A percentile compares a stretch with the other conserved stretches of the same genome.
phyloP scores from a whole-genome alignment of 35 echinoderm and acorn worm genomes.

The Holothuria glaberrima region DNA sequence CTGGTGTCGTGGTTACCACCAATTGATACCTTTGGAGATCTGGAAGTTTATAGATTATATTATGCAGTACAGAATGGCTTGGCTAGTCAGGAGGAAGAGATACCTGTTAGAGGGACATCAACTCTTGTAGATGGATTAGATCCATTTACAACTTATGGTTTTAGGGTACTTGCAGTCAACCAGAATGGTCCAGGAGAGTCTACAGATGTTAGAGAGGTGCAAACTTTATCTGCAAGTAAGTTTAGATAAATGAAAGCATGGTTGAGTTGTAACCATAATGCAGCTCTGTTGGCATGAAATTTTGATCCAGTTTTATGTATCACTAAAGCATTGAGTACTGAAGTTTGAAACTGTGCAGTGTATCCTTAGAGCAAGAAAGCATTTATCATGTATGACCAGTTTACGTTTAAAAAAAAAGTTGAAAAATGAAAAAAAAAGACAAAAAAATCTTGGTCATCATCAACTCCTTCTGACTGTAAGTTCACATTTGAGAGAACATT shows the following conservation, averaged over 20 bases:
- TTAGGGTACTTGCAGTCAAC: slow-evolving; percentile 61
- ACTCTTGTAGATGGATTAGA: slow-evolving; percentile 29
- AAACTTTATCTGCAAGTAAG: slow-evolving; percentile 66
- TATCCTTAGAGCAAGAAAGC: too few species aligned
- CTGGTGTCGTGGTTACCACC: slow-evolving; percentile 10
- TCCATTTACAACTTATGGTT: slow-evolving; percentile 65
- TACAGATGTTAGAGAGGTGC: slow-evolving; percentile 37
- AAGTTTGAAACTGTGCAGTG: too few species aligned
- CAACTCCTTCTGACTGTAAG: too few species aligned
- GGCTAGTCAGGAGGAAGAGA: slow-evolving; percentile 18
- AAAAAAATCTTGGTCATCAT: too few species aligned
- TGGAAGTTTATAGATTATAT: slow-evolving; percentile 9
- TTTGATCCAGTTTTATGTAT: too few species aligned
- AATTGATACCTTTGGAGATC: slow-evolving; percentile 25
- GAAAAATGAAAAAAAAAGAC: too few species aligned
- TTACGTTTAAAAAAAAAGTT: too few species aligned
- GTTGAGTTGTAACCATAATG: too few species aligned
- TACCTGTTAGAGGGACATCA: slow-evolving; percentile 35
- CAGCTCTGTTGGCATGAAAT: too few species aligned
- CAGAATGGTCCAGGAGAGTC: slow-evolving; percentile 63
- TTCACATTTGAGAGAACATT: too few species aligned
- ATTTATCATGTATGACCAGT: too few species aligned
- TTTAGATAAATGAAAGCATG: neutral
- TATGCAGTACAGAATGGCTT: slow-evolving; percentile 36
- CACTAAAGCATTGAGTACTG: too few species aligned